Base-by-base conservation (phyloP, 2,888 invertebrate genomes). In the Copidosoma aretas region DNA sequence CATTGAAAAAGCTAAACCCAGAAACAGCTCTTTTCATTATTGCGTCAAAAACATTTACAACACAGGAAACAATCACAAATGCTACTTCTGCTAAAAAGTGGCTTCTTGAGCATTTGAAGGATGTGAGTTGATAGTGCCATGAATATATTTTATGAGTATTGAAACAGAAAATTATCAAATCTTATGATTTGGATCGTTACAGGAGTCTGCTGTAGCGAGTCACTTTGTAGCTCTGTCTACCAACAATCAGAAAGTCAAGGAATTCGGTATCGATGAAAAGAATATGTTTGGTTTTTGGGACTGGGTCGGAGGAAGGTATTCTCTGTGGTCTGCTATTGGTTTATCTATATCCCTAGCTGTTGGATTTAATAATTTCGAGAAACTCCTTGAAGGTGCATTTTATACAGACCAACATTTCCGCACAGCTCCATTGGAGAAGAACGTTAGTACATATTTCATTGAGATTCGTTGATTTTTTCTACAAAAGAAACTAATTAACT, bases 281-380 rank as follows among this genome's bases (percentile, higher is more conserved):
- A 99, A 99, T 82, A 98, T 99, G 97, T 99, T 99, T 86, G 98
- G 93, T 24, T 99, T 99, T 85, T 99, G 99, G 98, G 99, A 99
- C 86, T 99, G 98, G 98, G 99, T 99, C 56, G 99, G 99, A 46
- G 99, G 99, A 76, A 91, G 99, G 80, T 91, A 91, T 78, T 99
- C 98, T 0, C 86, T 99, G 14, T 99, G 99, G 99, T 99, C 98
- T 0, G 99, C 99, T 4, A 99, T 99, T 85, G 99, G 99, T 49
- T 87, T 99, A 22, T 97, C 98, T 4, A 98, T 99, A 82, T 93
- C 93, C 5, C 86, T 98, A 51, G 90, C 93, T 77, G 90, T 99
- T 83, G 99, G 98, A 71, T 97, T 91, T 85, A 95, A 97, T 64
- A 97, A 98, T 86, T 99, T 98, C 86, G 92, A 94, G 84, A 89